phyloP scores from a whole-genome alignment of 2,797 vertebrate genomes.

The Lacerta viridis region DNA sequence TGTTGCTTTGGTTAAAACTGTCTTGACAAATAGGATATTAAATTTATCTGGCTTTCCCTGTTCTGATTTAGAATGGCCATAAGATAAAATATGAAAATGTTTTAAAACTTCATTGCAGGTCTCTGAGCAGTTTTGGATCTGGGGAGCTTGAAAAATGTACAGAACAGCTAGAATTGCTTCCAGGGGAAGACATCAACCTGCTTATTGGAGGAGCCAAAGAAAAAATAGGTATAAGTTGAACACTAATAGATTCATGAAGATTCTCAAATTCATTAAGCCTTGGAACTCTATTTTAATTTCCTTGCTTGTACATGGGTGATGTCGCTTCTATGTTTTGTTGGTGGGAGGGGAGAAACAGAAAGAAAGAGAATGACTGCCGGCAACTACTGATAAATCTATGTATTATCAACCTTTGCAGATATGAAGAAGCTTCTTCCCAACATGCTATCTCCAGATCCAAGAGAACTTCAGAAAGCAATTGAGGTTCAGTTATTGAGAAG shows the following conservation, averaged over 20 bases:
- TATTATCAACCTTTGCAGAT: constrained; percentile 81
- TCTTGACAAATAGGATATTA: background rate
- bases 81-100: background rate
- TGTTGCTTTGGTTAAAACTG: background rate
- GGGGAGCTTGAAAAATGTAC: constrained; percentile 91
- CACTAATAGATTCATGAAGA: background rate
- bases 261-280: background rate
- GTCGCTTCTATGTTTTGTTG: background rate
- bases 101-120: constrained; percentile 78
- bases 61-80: background rate
- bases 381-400: constrained; percentile 50
- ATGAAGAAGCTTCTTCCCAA: constrained; percentile 95
- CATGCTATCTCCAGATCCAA: constrained; percentile 94
- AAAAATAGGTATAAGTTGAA: constrained; percentile 89
- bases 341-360: constrained; percentile 10
- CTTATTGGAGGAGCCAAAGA: constrained; percentile 90
- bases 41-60: background rate
- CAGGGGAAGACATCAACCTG: constrained; percentile 94
- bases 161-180: constrained; percentile 92
- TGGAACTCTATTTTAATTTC: background rate
- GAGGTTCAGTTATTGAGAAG: constrained; percentile 97
- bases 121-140: constrained; percentile 93
- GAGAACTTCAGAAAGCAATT: constrained; percentile 96
- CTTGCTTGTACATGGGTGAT: background rate
- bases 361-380: background rate